Evolutionary conservation across 2,888 invertebrate genomes (phyloP).

Genomic region (Pecten maximus): DNA sequence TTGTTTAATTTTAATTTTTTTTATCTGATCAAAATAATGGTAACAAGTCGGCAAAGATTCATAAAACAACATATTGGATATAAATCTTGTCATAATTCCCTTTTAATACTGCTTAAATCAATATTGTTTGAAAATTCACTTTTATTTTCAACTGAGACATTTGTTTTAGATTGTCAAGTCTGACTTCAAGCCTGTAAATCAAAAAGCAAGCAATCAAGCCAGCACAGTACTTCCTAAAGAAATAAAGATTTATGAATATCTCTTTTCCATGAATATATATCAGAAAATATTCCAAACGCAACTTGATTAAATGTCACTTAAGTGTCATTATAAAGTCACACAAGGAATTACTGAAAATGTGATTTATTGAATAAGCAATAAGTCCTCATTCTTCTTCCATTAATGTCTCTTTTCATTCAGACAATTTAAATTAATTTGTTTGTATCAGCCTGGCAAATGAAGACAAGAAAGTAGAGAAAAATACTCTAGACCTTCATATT

Average conservation of each 20-base stretch:
- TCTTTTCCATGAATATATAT: not conserved
- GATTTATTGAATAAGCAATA: not conserved
- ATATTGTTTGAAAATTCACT: too few species aligned
- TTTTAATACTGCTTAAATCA: too few species aligned
- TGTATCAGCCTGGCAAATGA: not conserved
- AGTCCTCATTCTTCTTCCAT: not conserved
- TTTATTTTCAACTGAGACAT: not conserved
- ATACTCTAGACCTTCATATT: too few species aligned
- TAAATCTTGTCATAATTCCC: too few species aligned
- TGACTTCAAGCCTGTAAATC: not conserved
- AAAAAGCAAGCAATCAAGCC: not conserved
- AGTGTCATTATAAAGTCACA: not conserved
- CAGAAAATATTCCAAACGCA: not conserved
- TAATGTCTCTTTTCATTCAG: not conserved
- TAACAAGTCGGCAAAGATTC: too few species aligned
- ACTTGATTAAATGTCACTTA: not conserved
- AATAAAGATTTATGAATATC: not conserved
- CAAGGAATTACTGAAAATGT: not conserved
- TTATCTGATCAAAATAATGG: too few species aligned
- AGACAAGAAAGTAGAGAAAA: not conserved
- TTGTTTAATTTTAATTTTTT: too few species aligned
- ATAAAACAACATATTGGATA: too few species aligned
- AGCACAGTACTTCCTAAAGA: not conserved
- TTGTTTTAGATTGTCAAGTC: not conserved
- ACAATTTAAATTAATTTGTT: not conserved